Evolutionary conservation across 2,113 vertebrate genomes (phyloP).

Genomic region (Orientallactaga bullata): DNA sequence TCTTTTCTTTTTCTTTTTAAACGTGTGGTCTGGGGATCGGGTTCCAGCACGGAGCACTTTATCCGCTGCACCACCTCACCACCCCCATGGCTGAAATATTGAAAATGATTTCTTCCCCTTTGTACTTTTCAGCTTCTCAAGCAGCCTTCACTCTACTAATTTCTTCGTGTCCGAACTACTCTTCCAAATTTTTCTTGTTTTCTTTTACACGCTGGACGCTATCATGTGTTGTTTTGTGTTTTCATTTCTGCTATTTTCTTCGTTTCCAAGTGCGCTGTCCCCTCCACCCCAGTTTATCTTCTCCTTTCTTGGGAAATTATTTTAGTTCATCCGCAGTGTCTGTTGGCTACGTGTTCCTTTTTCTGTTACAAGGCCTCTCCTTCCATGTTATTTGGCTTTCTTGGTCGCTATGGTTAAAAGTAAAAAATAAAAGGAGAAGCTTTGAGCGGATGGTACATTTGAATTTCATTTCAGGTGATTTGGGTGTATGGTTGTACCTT

Average conservation of each 20-base stretch:
- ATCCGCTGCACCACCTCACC: no score
- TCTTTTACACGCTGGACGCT: not conserved
- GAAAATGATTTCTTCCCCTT: not conserved
- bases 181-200: not conserved
- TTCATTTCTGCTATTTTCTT: not conserved
- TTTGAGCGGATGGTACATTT: no score
- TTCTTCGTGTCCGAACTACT: not conserved
- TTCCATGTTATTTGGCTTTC: not conserved
- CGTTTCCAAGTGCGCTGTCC: not conserved
- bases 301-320: not conserved
- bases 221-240: not conserved
- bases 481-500: not conserved
- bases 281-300: not conserved
- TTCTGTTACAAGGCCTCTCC: not conserved
- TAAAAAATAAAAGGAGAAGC: not conserved
- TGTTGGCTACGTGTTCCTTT: not conserved
- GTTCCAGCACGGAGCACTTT: no score
- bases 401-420: conserved; percentile 11
- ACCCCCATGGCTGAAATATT: not conserved
- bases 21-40: no score
- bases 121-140: not conserved
- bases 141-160: not conserved
- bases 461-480: not conserved
- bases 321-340: not conserved
- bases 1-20: no score